Evolutionary conservation across 1,140 invertebrate species (phyloP), one percentile per base, ranked within the genome.

Genomic region (Propsilocerus akamusi): DNA sequence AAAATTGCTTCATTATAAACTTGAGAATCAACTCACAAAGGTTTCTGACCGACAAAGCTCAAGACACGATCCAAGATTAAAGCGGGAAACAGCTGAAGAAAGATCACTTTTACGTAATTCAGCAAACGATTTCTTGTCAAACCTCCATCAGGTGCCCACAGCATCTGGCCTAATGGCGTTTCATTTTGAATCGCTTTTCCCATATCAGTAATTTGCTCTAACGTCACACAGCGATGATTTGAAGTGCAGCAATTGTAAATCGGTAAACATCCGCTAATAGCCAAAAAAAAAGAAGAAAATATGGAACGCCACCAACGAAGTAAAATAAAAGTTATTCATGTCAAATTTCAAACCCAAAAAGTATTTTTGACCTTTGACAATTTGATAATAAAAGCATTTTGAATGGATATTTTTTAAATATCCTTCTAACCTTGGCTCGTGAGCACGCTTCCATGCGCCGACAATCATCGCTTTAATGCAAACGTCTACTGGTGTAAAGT

Each of bases 401-500:
- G 28, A 6, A 46, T 20, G n/a, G n/a, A 30, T n/a, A 30, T 49
- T 20, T 37, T 46, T 49, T 23, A 10, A 0, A 25, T 26, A 23
- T 6, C 26, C 10, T 48, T 46, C 25, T 41, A 8, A 41, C 34
- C 17, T 41, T 6, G 34, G 14, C 11, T 41, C 34, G 17, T 41
- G 34, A 5, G 34, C 83, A 53, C 81, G 76, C 49, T 78, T 71
- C 79, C 85, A 91, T 0, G 80, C 75, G 1, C 77, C 72, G 3
- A 75, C 72, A 24, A 96, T 77, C 56, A 93, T 75, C 1, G 76
- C 71, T 58, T 89, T 91, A 14, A 86, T 81, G 0, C 81, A 78
- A 2, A 87, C 59, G 61, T 97, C 92, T 0, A 90, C 88, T 0
- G 93, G 90, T 12, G 95, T 76, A 49, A 85, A 80, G 63, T 97